Evolutionary conservation across 2,113 vertebrate genomes (phyloP).

Genomic region (Mohoua ochrocephala): DNA sequence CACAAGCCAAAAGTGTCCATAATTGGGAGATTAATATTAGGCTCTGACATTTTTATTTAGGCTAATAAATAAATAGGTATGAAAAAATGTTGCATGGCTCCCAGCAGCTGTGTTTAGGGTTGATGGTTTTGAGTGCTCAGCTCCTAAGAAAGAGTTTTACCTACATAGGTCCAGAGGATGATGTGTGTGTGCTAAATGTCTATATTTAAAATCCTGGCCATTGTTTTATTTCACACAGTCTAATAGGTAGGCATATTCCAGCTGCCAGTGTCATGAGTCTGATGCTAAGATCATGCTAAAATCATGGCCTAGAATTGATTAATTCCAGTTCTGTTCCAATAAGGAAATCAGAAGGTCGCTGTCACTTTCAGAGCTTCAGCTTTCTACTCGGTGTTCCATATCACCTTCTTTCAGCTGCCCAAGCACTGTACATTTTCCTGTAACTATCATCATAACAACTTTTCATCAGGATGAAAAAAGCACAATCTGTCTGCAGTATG

Average conservation of each 20-base stretch:
- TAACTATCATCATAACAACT: not conserved
- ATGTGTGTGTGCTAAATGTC: not conserved
- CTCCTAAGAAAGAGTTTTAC: not conserved
- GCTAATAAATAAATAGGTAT: not conserved
- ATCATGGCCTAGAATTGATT: not conserved
- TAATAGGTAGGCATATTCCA: not conserved
- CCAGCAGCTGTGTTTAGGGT: not conserved
- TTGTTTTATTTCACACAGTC: not conserved
- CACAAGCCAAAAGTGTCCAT: not conserved
- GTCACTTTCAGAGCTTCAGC: not conserved
- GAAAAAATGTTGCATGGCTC: not conserved
- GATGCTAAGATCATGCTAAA: not conserved
- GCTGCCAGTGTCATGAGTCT: not conserved
- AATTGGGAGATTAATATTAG: not conserved
- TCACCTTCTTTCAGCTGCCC: not conserved
- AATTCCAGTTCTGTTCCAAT: not conserved
- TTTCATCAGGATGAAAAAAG: not conserved
- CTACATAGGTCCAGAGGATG: not conserved
- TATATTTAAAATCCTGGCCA: not conserved
- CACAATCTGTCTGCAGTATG: not conserved
- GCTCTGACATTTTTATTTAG: constrained; percentile 20
- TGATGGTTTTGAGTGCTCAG: not conserved
- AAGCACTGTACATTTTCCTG: not conserved
- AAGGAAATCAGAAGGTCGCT: not conserved
- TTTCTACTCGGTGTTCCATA: not conserved